Base-by-base conservation (phyloP, 92 coral and sea anemone genomes). In the Blastomussa wellsi region DNA sequence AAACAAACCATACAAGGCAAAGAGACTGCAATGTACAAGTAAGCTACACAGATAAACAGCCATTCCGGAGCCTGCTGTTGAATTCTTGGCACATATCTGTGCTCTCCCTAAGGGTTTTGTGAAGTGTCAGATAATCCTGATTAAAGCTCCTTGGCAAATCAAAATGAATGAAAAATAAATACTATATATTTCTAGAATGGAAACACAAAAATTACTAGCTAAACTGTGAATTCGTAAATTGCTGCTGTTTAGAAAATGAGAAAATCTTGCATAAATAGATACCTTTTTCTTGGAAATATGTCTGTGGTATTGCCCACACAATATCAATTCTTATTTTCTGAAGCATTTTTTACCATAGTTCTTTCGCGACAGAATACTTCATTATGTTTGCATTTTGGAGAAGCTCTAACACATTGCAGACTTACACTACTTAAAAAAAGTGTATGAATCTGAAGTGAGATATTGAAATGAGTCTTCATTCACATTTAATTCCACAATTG, bases 1-100 rank as follows among this genome's bases (percentile, higher is more conserved):
- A 83, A 83, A 74, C 81, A 74, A 83, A 83, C 87, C 80, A 83
- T 32, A 41, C 77, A 83, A 41, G 72, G 74, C 80, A 83, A 57
- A 74, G 13, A 7, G 37, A 24, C 37, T 19, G 65, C 35, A 6
- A 52, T 71, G 52, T 53, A 37, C 55, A 73, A 28, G 80, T 64
- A 83, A 62, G 80, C 87, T 74, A 74, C 87, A 83, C 87, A 83
- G 62, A 20, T n/a, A n/a, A n/a, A 57, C 65, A 57, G 26, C 1
- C 72, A 69, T 38, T 44, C 72, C 39, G 57, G 37, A 51, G 68
- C 24, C 20, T 33, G 68, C 14, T 69, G 67, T 70, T 71, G 49
- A 3, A 36, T 51, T 67, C 41, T 66, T 57, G 49, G 44, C 44
- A 39, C 49, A 3, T 3, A 44, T 3, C 49, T 44, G 7, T n/a